phyloP scores from a whole-genome alignment of 1,140 invertebrate species.

The Lepidurus couesii region DNA sequence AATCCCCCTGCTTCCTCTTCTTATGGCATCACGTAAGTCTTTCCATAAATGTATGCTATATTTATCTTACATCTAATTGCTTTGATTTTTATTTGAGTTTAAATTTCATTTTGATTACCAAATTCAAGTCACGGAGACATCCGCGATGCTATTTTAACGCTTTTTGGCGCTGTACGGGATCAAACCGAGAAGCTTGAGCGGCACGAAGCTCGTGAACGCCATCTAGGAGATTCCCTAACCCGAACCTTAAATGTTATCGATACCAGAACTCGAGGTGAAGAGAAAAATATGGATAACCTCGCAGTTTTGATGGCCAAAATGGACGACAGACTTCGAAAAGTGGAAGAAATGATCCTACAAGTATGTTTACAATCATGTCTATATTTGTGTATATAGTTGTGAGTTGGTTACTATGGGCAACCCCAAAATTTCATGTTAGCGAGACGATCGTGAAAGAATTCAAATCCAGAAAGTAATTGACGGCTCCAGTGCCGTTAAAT shows the following conservation, averaged over 20 bases:
- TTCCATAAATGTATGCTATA: background rate
- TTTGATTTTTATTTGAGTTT: too few relatives aligned
- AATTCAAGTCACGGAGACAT: constrained; percentile 65
- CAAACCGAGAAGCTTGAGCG: constrained; percentile 75
- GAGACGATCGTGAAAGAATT: constrained; percentile 59
- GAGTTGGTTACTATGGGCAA: background rate
- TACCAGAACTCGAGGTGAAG: constrained; percentile 57
- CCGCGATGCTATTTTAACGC: constrained; percentile 67
- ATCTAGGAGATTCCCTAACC: constrained; percentile 69
- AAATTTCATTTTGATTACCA: background rate
- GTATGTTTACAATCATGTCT: background rate
- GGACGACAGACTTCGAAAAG: constrained; percentile 38
- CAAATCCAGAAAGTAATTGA: constrained; percentile 63
- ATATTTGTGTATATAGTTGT: background rate
- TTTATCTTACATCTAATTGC: too few relatives aligned
- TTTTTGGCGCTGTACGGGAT: constrained; percentile 71
- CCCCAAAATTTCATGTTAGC: constrained; percentile 43
- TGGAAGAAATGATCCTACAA: constrained; percentile 37
- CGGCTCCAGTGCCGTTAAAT: constrained; percentile 38
- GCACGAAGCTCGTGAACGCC: constrained; percentile 72
- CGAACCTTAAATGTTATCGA: constrained; percentile 63
- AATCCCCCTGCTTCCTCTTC: background rate
- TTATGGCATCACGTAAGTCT: background rate
- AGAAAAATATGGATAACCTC: constrained; percentile 50
- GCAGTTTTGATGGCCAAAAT: constrained; percentile 38